These are phyloP conservation scores for Chiroxiphia lanceolata DNA, from an alignment of 2,797 vertebrate species.

Conservation along the genomic window DNA sequence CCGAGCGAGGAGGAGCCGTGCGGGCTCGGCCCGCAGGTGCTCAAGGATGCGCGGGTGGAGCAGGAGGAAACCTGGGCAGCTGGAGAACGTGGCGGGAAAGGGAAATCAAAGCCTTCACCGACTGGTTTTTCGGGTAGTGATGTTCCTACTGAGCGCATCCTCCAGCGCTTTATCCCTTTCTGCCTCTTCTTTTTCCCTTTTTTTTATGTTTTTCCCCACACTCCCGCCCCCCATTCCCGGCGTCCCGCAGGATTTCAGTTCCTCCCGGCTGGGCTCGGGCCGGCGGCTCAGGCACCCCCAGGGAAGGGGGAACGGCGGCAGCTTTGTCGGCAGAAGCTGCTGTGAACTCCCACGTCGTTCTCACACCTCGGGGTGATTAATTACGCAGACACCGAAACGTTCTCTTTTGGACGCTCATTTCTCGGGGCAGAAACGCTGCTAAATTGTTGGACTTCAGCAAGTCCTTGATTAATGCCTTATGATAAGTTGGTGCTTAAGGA, in stretches of 20 bases:
- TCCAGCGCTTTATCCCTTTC: fast-evolving
- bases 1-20: fast-evolving
- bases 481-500: neutral
- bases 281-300: neutral
- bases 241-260: neutral
- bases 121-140: fast-evolving
- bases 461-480: neutral
- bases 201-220: neutral
- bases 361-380: neutral
- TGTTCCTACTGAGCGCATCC: neutral
- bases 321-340: neutral
- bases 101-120: neutral
- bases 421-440: neutral
- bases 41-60: neutral
- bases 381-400: fast-evolving
- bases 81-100: neutral
- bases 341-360: neutral
- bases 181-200: neutral
- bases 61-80: neutral
- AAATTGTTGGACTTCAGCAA: neutral
- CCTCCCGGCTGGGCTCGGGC: neutral
- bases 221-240: neutral
- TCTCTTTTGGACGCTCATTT: neutral
- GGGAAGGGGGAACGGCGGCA: neutral
- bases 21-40: neutral